Percentiles rank a stretch among this genome's conserved stretches.
Evolutionary conservation across 2,797 vertebrate genomes (phyloP).

Genomic region (Propithecus deckenii): DNA sequence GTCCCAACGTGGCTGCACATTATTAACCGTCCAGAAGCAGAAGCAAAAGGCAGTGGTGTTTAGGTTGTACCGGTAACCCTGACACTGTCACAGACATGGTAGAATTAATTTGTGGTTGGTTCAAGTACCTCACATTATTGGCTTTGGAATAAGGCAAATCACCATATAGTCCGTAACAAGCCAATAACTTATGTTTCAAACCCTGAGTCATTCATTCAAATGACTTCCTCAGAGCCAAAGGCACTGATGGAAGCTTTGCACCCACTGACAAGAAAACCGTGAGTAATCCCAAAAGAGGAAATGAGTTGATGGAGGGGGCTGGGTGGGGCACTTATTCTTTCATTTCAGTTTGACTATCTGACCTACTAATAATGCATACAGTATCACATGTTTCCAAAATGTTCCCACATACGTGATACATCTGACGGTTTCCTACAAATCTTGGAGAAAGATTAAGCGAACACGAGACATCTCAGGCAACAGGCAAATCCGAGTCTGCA

Average conservation of each 20-base stretch:
- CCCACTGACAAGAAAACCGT: background rate
- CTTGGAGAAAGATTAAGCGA: background rate
- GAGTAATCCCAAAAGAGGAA: constrained; percentile 51
- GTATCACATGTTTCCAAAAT: background rate
- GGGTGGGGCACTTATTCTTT: background rate
- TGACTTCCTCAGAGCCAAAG: background rate
- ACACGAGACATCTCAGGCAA: background rate
- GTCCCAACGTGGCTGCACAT: background rate
- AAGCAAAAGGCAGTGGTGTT: background rate
- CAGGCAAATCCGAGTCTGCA: background rate
- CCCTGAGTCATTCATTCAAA: constrained; percentile 17
- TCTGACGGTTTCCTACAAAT: background rate
- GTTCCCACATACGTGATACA: background rate
- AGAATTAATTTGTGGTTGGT: background rate
- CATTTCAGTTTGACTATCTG: constrained; percentile 19
- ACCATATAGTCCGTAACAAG: background rate
- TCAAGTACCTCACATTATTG: constrained; percentile 3
- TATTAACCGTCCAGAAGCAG: constrained; percentile 14
- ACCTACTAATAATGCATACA: background rate
- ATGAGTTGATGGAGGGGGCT: background rate
- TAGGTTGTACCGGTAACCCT: background rate
- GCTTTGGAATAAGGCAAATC: background rate
- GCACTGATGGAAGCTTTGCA: background rate
- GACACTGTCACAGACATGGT: background rate
- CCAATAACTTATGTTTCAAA: constrained; percentile 24